phyloP scores from a whole-genome alignment of 2,113 vertebrate genomes.

The Chaenocephalus aceratus region DNA sequence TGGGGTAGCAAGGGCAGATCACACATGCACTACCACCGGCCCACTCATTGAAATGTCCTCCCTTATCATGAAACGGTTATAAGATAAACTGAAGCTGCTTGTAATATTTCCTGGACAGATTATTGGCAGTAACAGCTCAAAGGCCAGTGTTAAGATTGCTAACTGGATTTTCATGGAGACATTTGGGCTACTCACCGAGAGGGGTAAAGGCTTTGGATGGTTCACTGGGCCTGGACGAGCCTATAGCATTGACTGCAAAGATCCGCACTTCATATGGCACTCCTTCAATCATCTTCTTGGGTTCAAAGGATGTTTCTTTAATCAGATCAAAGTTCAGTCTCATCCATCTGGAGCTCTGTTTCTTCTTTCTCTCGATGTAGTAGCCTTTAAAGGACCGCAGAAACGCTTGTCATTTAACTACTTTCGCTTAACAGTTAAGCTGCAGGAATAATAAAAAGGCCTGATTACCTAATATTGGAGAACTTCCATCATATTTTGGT shows the following conservation, averaged over 20 bases:
- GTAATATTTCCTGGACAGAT: constrained; percentile 28
- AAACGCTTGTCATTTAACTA: constrained; percentile 5
- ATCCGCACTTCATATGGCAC: constrained; percentile 97
- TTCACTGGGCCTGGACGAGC: constrained; percentile 95
- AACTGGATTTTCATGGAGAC: constrained; percentile 12
- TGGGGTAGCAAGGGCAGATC: constrained; percentile 62
- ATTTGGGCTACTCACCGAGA: constrained; percentile 88
- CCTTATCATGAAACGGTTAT: constrained; percentile 41
- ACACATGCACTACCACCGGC: constrained; percentile 14
- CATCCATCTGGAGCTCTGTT: constrained; percentile 99
- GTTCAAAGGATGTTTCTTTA: constrained; percentile 96
- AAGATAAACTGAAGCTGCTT: constrained; percentile 26
- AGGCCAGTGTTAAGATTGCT: constrained; percentile 8
- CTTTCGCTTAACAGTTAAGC: neutral
- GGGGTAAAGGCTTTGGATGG: constrained; percentile 96
- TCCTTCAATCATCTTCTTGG: constrained; percentile 99
- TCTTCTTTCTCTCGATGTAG: constrained; percentile 98
- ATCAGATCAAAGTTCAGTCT: constrained; percentile 96
- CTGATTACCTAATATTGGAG: constrained; percentile 91
- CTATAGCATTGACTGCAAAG: constrained; percentile 95
- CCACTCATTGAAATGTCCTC: constrained; percentile 32
- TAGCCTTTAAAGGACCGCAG: constrained; percentile 85
- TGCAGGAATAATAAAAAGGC: neutral
- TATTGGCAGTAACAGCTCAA: constrained; percentile 15
- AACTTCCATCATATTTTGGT: constrained; percentile 92